Conservation (phyloP, 2,888 invertebrate species). For the Lagria hirta region DNA sequence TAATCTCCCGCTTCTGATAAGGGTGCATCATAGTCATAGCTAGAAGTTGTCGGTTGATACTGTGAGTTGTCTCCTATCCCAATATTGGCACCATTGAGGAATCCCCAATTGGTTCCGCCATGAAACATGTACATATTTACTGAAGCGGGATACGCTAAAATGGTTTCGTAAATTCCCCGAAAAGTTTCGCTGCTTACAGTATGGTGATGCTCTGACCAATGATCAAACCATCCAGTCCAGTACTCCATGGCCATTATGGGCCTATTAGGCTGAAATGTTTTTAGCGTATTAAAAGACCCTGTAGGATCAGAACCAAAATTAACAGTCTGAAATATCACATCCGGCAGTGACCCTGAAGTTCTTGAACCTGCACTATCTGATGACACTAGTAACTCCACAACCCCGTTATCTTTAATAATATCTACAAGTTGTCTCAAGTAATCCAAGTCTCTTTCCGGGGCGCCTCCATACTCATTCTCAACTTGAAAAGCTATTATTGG, state of each 20-base stretch:
- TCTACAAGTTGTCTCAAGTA: slow-evolving; percentile 54
- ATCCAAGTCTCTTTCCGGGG: slow-evolving; percentile 38
- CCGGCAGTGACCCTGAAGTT: slow-evolving; percentile 48
- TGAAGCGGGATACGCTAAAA: slow-evolving; percentile 55
- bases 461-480: slow-evolving; percentile 92
- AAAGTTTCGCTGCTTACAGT: slow-evolving; percentile 32
- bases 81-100: slow-evolving; percentile 53
- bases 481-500: slow-evolving; percentile 32
- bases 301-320: slow-evolving; percentile 56
- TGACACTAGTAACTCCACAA: slow-evolving; percentile 57
- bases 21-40: slow-evolving; percentile 74
- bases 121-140: slow-evolving; percentile 92
- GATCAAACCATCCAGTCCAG: slow-evolving; percentile 64
- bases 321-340: slow-evolving; percentile 54
- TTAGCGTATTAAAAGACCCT: slow-evolving; percentile 51
- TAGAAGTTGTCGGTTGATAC: slow-evolving; percentile 46
- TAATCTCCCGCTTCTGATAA: slow-evolving; percentile 85
- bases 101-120: slow-evolving; percentile 86
- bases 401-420: slow-evolving; percentile 47
- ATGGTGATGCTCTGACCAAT: slow-evolving; percentile 53
- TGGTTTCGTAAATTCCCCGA: slow-evolving; percentile 32
- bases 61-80: slow-evolving; percentile 12
- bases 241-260: slow-evolving; percentile 61
- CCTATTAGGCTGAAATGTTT: slow-evolving; percentile 53
- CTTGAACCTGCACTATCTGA: slow-evolving; percentile 53